Evolutionary conservation across 2,113 vertebrate genomes (phyloP).

Genomic region (Caranx melampygus): DNA sequence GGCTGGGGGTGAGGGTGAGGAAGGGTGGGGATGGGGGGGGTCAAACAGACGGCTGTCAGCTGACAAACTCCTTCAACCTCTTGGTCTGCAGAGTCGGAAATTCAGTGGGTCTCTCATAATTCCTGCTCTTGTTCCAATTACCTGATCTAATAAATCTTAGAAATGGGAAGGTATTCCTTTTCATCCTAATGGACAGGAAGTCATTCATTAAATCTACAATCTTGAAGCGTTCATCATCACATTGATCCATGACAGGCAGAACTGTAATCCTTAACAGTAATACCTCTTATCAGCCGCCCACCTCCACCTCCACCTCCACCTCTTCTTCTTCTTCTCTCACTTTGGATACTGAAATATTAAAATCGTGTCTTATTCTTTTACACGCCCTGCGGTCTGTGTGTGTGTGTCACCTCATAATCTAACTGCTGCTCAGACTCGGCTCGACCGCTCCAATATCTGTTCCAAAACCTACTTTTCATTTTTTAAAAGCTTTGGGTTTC

Average conservation of each 20-base stretch:
- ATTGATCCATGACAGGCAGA: slow-evolving; percentile 83
- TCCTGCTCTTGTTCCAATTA: slow-evolving; percentile 85
- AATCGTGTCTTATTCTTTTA: slow-evolving; percentile 80
- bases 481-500: slow-evolving; percentile 67
- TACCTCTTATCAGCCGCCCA: slow-evolving; percentile 69
- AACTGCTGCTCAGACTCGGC: slow-evolving; percentile 56
- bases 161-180: slow-evolving; percentile 81
- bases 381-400: slow-evolving; percentile 70
- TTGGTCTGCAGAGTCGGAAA: slow-evolving; percentile 74
- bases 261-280: slow-evolving; percentile 82
- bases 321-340: slow-evolving; percentile 67
- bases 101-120: slow-evolving; percentile 75
- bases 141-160: slow-evolving; percentile 86
- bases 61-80: slow-evolving; percentile 65
- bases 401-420: slow-evolving; percentile 59
- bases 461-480: slow-evolving; percentile 75
- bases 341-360: slow-evolving; percentile 85
- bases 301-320: background rate
- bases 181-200: slow-evolving; percentile 87
- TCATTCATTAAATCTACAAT: slow-evolving; percentile 82
- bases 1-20: background rate
- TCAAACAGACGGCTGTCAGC: slow-evolving; percentile 56
- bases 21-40: background rate
- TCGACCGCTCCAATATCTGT: slow-evolving; percentile 65
- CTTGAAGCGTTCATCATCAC: slow-evolving; percentile 77